phyloP scores from a whole-genome alignment of 2,113 vertebrate species.

The Silurus asotus region DNA sequence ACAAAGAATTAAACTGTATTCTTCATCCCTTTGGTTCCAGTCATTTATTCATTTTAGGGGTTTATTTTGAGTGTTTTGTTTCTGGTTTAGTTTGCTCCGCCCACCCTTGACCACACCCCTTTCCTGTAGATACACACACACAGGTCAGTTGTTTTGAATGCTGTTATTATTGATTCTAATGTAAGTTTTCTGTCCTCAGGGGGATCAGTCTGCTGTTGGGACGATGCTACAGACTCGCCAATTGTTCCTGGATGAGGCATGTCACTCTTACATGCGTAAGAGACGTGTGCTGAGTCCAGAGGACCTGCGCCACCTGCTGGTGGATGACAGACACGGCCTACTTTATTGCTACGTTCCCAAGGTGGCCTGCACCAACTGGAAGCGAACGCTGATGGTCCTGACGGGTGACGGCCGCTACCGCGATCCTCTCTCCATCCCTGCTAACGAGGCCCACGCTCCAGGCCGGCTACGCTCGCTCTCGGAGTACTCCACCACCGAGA shows the following conservation, averaged over 20 bases:
- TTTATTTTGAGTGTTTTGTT: too few species aligned
- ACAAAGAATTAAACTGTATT: too few species aligned
- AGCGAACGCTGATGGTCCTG: conserved; percentile 91
- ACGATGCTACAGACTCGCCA: conserved; percentile 79
- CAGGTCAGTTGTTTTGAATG: too few species aligned
- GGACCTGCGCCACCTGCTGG: conserved; percentile 90
- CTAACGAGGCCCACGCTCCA: conserved; percentile 83
- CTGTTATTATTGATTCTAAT: neutral
- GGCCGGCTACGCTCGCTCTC: conserved; percentile 86
- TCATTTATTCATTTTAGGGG: too few species aligned
- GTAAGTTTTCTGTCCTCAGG: conserved; percentile 47
- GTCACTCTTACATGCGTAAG: conserved; percentile 81
- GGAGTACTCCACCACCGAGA: conserved; percentile 81
- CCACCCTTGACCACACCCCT: too few species aligned
- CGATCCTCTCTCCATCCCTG: conserved; percentile 84
- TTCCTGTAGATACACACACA: too few species aligned
- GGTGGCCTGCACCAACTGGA: conserved; percentile 97
- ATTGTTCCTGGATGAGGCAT: conserved; percentile 78
- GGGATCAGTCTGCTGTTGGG: conserved; percentile 69
- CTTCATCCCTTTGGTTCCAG: too few species aligned
- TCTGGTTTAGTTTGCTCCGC: too few species aligned
- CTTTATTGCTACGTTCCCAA: conserved; percentile 99
- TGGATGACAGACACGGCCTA: conserved; percentile 85
- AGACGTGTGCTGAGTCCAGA: conserved; percentile 80
- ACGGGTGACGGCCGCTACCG: conserved; percentile 76